A percentile compares a stretch with the other conserved stretches of the same genome.
Conservation (phyloP, 2,113 vertebrate species). For the Orycteropus afer region DNA sequence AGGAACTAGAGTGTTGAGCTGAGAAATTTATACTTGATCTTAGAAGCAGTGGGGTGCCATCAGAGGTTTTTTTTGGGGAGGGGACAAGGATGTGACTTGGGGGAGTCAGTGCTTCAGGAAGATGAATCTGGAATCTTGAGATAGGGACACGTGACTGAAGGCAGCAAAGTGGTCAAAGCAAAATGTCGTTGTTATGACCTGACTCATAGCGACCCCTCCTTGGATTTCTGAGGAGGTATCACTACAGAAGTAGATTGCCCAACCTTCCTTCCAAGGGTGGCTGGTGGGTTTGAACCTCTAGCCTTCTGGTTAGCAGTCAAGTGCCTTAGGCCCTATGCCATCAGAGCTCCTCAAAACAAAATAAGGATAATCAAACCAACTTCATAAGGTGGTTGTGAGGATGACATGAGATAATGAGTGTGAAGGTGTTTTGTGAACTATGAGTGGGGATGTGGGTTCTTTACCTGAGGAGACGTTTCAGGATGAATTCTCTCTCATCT, state of each 20-base stretch:
- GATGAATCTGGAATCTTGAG: neutral
- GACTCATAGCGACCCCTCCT: too few species aligned
- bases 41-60: neutral
- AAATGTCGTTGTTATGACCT: too few species aligned
- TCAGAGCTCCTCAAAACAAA: neutral
- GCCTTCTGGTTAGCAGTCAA: too few species aligned
- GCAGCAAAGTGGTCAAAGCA: neutral
- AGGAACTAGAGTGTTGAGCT: neutral
- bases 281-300: too few species aligned
- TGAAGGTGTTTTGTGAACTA: neutral
- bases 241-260: too few species aligned
- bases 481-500: neutral
- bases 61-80: neutral
- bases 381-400: neutral
- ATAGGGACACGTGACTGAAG: neutral
- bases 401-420: rapidly evolving
- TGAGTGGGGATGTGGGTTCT: neutral
- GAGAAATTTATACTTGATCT: neutral
- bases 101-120: neutral
- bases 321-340: too few species aligned
- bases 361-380: neutral
- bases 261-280: too few species aligned
- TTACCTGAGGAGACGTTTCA: neutral
- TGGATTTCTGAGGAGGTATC: too few species aligned
- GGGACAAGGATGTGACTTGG: neutral